Conservation (phyloP, 2,888 invertebrate genomes). For the Eutolmus rufibarbis region DNA sequence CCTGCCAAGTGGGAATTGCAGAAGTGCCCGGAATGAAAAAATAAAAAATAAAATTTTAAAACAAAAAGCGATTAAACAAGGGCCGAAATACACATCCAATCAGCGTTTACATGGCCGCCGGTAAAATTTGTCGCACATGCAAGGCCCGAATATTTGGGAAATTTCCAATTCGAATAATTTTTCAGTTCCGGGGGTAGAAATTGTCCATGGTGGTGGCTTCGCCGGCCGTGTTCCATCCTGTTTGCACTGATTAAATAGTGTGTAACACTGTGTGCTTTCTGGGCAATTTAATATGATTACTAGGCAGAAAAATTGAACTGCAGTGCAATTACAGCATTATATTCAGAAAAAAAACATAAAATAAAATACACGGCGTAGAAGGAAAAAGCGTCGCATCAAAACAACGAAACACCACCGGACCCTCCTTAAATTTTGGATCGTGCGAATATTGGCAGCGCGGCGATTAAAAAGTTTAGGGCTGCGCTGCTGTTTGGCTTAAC, state of each 20-base stretch:
- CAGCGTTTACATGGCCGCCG: slow-evolving; percentile 24
- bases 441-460: background rate
- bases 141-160: background rate
- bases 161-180: slow-evolving; percentile 29
- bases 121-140: slow-evolving; percentile 9
- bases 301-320: slow-evolving; percentile 20
- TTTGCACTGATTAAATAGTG: slow-evolving; percentile 34
- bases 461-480: slow-evolving; percentile 7
- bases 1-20: background rate
- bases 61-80: background rate
- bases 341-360: background rate
- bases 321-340: slow-evolving; percentile 30
- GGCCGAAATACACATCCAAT: slow-evolving; percentile 13
- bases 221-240: background rate
- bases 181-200: background rate
- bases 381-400: background rate
- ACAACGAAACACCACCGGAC: background rate
- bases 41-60: background rate
- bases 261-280: slow-evolving; percentile 30
- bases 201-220: background rate
- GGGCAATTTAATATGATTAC: slow-evolving; percentile 35
- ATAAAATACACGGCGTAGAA: background rate
- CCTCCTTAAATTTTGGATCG: background rate
- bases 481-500: background rate
- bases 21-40: background rate